These are phyloP conservation scores for Eupithecia tripunctaria DNA, from an alignment of 2,888 invertebrate genomes.

Conservation along the genomic window DNA sequence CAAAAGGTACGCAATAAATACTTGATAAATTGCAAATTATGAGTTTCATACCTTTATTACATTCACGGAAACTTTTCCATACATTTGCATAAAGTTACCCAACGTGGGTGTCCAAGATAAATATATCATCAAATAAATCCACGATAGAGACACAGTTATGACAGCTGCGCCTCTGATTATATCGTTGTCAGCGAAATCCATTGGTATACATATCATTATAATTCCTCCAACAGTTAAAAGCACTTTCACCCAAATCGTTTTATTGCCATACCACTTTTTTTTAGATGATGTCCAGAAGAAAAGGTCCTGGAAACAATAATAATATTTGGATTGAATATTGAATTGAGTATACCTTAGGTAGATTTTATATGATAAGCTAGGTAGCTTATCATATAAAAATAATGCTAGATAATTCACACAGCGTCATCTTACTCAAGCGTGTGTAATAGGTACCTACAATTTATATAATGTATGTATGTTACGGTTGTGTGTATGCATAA, in stretches of 20 bases:
- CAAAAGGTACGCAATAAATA: no score
- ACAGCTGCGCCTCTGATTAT: conserved; percentile 1
- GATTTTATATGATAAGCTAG: no score
- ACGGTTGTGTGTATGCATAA: no score
- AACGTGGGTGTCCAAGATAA: not conserved
- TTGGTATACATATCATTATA: not conserved
- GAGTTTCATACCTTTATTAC: not conserved
- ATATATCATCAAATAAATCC: conserved; percentile 4
- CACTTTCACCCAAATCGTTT: not conserved
- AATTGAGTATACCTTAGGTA: no score
- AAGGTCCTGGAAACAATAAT: conserved; percentile 2
- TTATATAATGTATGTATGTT: no score
- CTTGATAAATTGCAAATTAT: not conserved
- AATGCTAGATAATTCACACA: not conserved
- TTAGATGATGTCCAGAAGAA: not conserved
- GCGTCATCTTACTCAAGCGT: not conserved
- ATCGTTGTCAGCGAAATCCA: not conserved
- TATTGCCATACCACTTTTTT: not conserved
- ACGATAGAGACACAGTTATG: not conserved
- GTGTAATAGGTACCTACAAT: no score
- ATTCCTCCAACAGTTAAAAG: not conserved
- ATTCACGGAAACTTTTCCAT: not conserved
- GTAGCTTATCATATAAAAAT: no score
- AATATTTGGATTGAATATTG: no score
- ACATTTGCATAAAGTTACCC: not conserved